Evolutionary conservation across 2,113 vertebrate genomes (phyloP).

Genomic region (Bostrychus sinensis): DNA sequence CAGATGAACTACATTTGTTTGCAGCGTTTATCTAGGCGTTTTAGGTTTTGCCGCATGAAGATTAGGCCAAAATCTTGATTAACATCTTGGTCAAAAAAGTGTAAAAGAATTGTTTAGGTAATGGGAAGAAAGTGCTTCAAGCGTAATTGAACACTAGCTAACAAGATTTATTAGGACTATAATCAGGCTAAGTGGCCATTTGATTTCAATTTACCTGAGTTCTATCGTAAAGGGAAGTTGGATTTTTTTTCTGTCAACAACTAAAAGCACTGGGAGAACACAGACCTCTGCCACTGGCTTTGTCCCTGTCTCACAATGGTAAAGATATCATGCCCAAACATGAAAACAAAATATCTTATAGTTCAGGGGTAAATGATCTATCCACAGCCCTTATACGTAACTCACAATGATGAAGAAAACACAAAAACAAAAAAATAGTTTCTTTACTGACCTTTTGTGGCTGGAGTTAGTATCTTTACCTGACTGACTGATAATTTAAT

Average conservation of each 20-base stretch:
- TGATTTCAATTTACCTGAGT: not conserved
- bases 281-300: no score
- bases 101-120: not conserved
- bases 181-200: constrained; percentile 1
- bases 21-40: not conserved
- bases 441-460: no score
- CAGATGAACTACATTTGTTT: not conserved
- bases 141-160: not conserved
- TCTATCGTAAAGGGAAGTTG: not conserved
- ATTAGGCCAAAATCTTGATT: not conserved
- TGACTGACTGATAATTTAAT: no score
- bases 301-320: not conserved
- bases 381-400: no score
- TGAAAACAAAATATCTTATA: not conserved
- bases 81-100: not conserved
- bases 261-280: not conserved
- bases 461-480: no score
- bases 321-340: no score
- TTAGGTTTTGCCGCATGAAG: not conserved
- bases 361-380: not conserved
- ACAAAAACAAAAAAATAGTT: no score
- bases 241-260: not conserved
- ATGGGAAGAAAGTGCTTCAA: not conserved
- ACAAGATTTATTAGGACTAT: constrained; percentile 1
- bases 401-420: no score